phyloP scores from a whole-genome alignment of 2,888 invertebrate species.

The Cheiracanthium punctorium region DNA sequence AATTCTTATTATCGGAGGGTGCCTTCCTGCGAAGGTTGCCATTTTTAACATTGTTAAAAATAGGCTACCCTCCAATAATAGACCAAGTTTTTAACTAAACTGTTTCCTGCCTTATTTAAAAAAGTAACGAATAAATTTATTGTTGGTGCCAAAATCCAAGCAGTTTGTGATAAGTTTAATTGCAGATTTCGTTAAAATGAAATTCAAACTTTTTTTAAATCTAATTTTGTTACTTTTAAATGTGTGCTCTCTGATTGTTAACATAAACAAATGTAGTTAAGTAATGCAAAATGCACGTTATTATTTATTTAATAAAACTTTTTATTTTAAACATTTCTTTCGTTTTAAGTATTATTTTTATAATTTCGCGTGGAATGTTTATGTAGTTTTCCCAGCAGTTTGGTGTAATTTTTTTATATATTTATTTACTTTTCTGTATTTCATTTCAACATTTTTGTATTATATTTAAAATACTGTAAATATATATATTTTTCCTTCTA shows the following conservation, averaged over 20 bases:
- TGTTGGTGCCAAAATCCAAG: constrained; percentile 2
- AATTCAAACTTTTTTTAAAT: too few species aligned
- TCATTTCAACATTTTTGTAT: background rate
- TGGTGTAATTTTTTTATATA: background rate
- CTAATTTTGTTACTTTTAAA: background rate
- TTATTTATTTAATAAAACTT: background rate
- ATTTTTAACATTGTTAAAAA: too few species aligned
- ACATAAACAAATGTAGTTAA: background rate
- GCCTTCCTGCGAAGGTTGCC: too few species aligned
- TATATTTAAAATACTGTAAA: background rate
- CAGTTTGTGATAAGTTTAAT: constrained; percentile 3
- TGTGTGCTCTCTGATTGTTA: background rate
- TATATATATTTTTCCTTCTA: too few species aligned
- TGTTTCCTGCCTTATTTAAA: background rate
- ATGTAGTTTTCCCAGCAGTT: background rate
- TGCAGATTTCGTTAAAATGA: too few species aligned
- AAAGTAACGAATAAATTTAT: background rate
- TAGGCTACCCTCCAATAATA: too few species aligned
- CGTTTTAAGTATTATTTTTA: background rate
- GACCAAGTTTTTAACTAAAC: background rate
- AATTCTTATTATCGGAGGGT: too few species aligned
- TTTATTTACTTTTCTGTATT: background rate
- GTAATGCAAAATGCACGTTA: background rate
- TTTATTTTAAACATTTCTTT: background rate
- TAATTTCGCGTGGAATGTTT: background rate